Evolutionary conservation across 1,140 invertebrate genomes (phyloP), one percentile per base, ranked within the genome.

Genomic region (Drosophila novamexicana): DNA sequence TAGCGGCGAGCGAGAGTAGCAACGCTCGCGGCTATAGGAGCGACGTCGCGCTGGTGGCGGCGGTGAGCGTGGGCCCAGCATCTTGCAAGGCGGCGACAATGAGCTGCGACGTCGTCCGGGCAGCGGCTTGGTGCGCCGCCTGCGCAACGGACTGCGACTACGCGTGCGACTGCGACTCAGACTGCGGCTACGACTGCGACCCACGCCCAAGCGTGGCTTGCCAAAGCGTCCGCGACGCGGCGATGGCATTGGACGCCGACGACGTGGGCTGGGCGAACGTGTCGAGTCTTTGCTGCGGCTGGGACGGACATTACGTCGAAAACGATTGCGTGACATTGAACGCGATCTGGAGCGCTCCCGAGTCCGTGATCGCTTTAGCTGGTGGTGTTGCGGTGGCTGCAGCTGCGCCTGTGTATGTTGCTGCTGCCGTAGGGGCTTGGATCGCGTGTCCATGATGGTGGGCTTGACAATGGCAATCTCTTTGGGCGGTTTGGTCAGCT

Each of bases 401-500:
- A 22, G 47, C 9, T 36, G 8, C 10, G 39, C n/a, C 6, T 73
- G 67, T 22, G 57, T 12, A 16, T 56, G 50, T 6, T 40, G 54
- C 9, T 9, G 22, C 37, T 34, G 32, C 1, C 39, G 62, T 6
- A 56, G 7, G 18, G 16, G 49, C 72, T 84, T 36, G 18, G 42
- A 12, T 54, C 82, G 82, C 5, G 69, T 62, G 6, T 92, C 80
- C 58, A 88, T 79, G 36, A 92, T 92, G n/a, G 83, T 88, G 29
- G 91, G 91, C 54, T 92, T 92, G 0, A 92, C 91, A 57, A 92
- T 92, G 4, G 91, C 91, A 14, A 92, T 79, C 52, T 92, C 91
- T 53, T 90, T 90, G 0, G 44, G 54, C 12, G 84, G 53, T 39
- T 79, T 84, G 6, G 36, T 29, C 1, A 50, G 53, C 62, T 80